Conservation (phyloP, 1,140 invertebrate genomes). For the Drosophila kanapiae region DNA sequence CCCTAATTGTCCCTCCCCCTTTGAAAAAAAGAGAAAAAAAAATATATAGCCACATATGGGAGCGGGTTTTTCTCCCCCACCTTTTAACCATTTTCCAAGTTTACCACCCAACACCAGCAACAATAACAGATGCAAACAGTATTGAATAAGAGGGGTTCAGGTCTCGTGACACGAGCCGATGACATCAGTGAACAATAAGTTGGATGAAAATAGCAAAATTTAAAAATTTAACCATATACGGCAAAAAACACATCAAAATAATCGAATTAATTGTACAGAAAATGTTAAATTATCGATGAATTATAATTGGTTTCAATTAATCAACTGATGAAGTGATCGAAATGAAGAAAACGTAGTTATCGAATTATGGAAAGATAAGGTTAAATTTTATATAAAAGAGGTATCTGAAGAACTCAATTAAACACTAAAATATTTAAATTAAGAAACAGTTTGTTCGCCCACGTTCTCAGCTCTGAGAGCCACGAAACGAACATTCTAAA, state of each 20-base stretch:
- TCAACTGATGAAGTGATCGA: background rate
- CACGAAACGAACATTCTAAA: constrained; percentile 16
- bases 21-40: background rate
- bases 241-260: background rate
- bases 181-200: background rate
- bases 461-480: constrained; percentile 17
- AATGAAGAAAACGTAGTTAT: background rate
- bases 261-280: background rate
- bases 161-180: constrained; percentile 34
- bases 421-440: background rate
- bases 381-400: background rate
- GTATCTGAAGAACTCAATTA: background rate
- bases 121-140: constrained; percentile 24
- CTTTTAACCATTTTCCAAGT: constrained; percentile 31
- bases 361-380: background rate
- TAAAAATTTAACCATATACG: background rate
- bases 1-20: constrained; percentile 55
- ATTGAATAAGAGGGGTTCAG: constrained; percentile 32
- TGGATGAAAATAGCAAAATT: background rate
- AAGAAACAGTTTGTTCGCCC: background rate
- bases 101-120: constrained; percentile 11
- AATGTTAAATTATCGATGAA: background rate
- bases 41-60: constrained; percentile 9
- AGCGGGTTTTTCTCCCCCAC: constrained; percentile 7
- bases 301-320: background rate